Conservation (phyloP, 1,140 invertebrate genomes). For the Drosophila leontia region DNA sequence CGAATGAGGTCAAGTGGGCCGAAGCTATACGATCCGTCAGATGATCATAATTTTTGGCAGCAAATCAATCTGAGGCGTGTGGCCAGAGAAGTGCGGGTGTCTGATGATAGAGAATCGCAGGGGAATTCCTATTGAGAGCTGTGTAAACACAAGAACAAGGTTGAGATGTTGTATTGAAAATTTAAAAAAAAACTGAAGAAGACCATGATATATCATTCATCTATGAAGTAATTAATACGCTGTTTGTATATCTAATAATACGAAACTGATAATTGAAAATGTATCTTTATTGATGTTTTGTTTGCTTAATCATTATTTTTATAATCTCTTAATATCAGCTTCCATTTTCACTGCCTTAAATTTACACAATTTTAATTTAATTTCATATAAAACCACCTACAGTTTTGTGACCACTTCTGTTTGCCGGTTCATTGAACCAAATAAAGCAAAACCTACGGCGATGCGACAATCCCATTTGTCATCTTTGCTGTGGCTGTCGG, state of each 20-base stretch:
- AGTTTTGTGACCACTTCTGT: conserved; percentile 1
- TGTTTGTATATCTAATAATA: background rate
- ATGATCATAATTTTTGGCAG: conserved; percentile 51
- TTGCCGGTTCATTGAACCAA: conserved; percentile 48
- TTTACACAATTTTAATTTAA: conserved; percentile 10
- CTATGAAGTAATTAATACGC: background rate
- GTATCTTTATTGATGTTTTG: background rate
- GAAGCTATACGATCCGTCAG: conserved; percentile 23
- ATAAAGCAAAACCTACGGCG: conserved; percentile 34
- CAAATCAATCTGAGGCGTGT: conserved; percentile 74
- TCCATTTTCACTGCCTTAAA: background rate
- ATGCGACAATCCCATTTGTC: conserved; percentile 50
- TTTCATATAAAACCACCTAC: conserved; percentile 1
- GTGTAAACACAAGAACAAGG: conserved; percentile 45
- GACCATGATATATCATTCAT: conserved; percentile 36
- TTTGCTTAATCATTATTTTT: background rate
- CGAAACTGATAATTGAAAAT: too few species aligned
- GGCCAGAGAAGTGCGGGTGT: conserved; percentile 43
- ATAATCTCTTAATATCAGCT: background rate
- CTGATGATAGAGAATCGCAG: conserved; percentile 22
- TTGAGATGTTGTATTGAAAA: conserved; percentile 9
- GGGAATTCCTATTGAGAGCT: conserved; percentile 27
- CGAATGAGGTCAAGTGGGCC: conserved; percentile 69
- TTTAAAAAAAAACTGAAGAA: background rate
- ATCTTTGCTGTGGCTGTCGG: conserved; percentile 28